A percentile compares a stretch with the other conserved stretches of the same genome.
phyloP scores from a whole-genome alignment of 2,113 vertebrate species.

The Rhabdornis inornatus region DNA sequence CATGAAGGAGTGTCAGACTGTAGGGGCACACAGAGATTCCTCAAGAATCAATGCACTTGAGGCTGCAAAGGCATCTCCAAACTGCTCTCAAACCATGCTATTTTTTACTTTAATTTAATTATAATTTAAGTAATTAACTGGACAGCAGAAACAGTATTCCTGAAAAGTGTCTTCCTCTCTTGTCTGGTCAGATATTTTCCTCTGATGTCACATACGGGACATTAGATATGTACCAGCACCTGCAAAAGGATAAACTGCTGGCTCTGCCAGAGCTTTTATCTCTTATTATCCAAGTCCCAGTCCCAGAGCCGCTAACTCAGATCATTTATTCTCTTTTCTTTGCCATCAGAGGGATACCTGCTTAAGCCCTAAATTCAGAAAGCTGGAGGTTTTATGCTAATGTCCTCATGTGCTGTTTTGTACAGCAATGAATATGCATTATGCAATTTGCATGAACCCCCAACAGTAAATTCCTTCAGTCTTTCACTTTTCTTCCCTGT shows the following conservation, averaged over 20 bases:
- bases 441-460: neutral
- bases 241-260: neutral
- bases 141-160: neutral
- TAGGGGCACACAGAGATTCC: neutral
- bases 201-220: neutral
- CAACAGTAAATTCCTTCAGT: neutral
- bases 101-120: neutral
- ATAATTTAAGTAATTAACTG: neutral
- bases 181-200: neutral
- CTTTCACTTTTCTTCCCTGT: neutral
- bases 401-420: neutral
- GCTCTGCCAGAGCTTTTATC: neutral
- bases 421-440: neutral
- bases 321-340: neutral
- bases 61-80: neutral
- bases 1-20: neutral
- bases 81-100: neutral
- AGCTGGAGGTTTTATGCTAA: constrained; percentile 8
- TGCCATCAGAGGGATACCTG: neutral
- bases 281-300: neutral
- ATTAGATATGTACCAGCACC: neutral
- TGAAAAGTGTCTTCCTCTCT: neutral
- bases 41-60: neutral
- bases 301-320: neutral
- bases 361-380: neutral